phyloP scores from a whole-genome alignment of 2,888 invertebrate species.

The Dione vanillae region DNA sequence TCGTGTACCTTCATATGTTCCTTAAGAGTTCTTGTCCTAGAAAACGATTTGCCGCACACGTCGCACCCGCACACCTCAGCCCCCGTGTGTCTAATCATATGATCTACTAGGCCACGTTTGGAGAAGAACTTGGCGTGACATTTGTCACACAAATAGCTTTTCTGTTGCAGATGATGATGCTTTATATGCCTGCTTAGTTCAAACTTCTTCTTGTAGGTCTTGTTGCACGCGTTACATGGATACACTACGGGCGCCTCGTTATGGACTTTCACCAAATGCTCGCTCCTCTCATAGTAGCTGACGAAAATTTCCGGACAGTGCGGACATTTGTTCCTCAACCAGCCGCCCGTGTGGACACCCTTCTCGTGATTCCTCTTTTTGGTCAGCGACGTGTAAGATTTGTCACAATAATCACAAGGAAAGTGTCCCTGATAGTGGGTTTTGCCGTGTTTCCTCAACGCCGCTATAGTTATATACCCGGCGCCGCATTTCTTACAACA shows the following conservation, averaged over 20 bases:
- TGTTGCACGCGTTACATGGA: slow-evolving; percentile 77
- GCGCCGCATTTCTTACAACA: slow-evolving; percentile 78
- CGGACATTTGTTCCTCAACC: slow-evolving; percentile 77
- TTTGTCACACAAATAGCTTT: slow-evolving; percentile 70
- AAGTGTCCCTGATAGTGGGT: slow-evolving; percentile 81
- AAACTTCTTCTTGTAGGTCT: slow-evolving; percentile 76
- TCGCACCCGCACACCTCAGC: slow-evolving; percentile 67
- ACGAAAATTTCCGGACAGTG: slow-evolving; percentile 77
- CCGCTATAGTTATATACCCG: slow-evolving; percentile 76
- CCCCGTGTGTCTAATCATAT: slow-evolving; percentile 67
- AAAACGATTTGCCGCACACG: slow-evolving; percentile 70
- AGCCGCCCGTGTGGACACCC: slow-evolving; percentile 77
- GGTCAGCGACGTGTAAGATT: slow-evolving; percentile 78
- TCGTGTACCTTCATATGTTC: slow-evolving; percentile 73
- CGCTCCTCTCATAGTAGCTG: slow-evolving; percentile 76
- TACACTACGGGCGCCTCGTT: slow-evolving; percentile 68
- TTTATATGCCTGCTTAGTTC: slow-evolving; percentile 76
- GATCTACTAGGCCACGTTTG: slow-evolving; percentile 72
- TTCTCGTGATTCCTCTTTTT: slow-evolving; percentile 78
- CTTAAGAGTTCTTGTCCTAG: slow-evolving; percentile 64
- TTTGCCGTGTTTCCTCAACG: slow-evolving; percentile 76
- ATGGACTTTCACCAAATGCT: slow-evolving; percentile 72
- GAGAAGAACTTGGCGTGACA: slow-evolving; percentile 78
- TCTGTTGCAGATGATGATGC: slow-evolving; percentile 76
- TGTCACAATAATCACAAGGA: slow-evolving; percentile 81